Evolutionary conservation across 2,888 invertebrate species (phyloP), one percentile per base, ranked within the genome.

Genomic region (Ornithoptera alexandrae): DNA sequence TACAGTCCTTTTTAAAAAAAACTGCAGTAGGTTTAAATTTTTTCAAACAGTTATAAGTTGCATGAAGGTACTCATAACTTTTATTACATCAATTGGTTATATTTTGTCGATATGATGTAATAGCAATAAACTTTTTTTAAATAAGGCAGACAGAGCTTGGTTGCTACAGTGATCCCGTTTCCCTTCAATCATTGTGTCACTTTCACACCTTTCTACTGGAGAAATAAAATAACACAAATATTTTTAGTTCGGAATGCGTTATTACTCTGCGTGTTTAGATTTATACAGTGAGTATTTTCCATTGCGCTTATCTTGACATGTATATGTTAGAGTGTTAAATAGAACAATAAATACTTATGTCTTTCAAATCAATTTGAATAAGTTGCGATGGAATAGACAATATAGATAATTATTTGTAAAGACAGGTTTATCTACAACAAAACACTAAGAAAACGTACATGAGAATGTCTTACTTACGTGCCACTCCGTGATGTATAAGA

Each of bases 351-450:
- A 70, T 64, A 70, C 67, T 67, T 70, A 57, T 71, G 67, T 71
- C 67, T 67, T 64, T 71, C 67, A 67, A 64, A 64, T 59, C 70
- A 67, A 70, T 67, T 70, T 70, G 63, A 70, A 70, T 70, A 67
- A 60, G 60, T 67, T 63, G 66, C 59, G 59, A 53, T 70, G 66
- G 18, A 66, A 62, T 64, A 58, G 60, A 61, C 39, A 46, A 17
- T 42, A 58, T 50, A 63, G 63, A 68, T 68, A 64, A 68, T 60
- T 56, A 65, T 46, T 24, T 60, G 61, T 67, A 61, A 53, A 67
- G 22, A 61, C 53, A 36, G 67, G 53, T 60, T 67, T 67, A 67
- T 67, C 67, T 67, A 39, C 61, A 39, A 22, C 24, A n/a, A 53
- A 66, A 50, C 18, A 36, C 39, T 61, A 36, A 60, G 24, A 60